Base-by-base conservation (phyloP, 2,797 vertebrate species). In the Molossus molossus region DNA sequence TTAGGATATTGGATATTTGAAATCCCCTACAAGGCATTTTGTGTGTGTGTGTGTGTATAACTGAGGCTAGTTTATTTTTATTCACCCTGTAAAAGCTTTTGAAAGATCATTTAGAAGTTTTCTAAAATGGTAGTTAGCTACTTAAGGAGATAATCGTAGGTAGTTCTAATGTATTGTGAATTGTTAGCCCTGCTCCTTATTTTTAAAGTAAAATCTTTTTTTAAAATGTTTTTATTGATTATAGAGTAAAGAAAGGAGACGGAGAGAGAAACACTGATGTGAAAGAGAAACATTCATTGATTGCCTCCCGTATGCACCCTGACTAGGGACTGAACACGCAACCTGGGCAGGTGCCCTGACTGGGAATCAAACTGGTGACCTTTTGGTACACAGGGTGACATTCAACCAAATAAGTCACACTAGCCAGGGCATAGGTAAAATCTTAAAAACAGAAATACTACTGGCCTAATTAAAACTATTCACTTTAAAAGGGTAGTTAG, bases 71-170 rank as follows among this genome's bases (percentile, higher is more conserved):
- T 13, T 29, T 85, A 53, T 69, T 62, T 0, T 0, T 89, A 37
- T 77, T 25, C 17, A 62, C 27, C 81, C 57, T 55, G 6, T 89
- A 90, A 70, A 23, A 6, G 0, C 50, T 79, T 92, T 9, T 45
- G 3, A 83, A 75, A 13, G 37, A n/a, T 85, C 50, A 77, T 40
- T 27, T 1, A 0, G 23, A 86, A 89, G 6, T 48, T 64, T 95
- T 25, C 50, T 95, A 72, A 69, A 25, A 17, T 18, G 69, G 23
- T 33, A 87, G 90, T 23, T 33, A 50, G 82, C 94, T 85, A 96
- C 25, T 90, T 57, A 92, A 67, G 64, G 18, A 96, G 37, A 73
- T 11, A 50, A 88, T 23, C 67, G 69, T 13, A 57, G 33, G 55
- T 17, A 57, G n/a, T 73, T 85, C 25, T 33, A 82, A n/a, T 21